Conservation (phyloP, 2,113 vertebrate genomes). For the Bujurquina vittata region DNA sequence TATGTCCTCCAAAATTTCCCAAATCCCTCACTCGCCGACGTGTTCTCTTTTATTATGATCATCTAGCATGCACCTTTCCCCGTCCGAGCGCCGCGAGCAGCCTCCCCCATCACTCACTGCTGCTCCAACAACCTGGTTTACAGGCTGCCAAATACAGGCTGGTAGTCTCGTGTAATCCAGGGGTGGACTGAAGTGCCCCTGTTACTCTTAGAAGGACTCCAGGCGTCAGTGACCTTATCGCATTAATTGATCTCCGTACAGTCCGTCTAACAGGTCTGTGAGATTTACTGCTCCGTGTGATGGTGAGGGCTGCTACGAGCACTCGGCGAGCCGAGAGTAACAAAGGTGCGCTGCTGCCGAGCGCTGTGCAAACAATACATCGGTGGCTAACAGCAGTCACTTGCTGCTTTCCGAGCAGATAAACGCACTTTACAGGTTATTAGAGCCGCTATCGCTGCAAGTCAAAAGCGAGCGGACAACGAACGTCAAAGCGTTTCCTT, state of each 20-base stretch:
- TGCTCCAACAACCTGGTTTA: background rate
- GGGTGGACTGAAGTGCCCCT: background rate
- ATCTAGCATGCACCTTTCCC: conserved; percentile 35
- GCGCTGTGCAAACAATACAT: conserved; percentile 13
- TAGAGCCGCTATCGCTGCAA: background rate
- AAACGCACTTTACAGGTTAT: background rate
- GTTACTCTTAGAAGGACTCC: background rate
- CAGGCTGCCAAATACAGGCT: background rate
- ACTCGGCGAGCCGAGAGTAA: conserved; percentile 36
- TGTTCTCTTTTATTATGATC: background rate
- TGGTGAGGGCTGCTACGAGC: background rate
- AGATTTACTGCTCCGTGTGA: background rate
- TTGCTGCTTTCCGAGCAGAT: background rate
- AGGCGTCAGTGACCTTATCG: background rate
- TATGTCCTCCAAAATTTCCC: conserved; percentile 17
- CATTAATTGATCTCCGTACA: background rate
- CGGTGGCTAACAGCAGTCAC: background rate
- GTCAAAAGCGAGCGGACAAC: background rate
- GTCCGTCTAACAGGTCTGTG: background rate
- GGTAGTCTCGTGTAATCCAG: conserved; percentile 12
- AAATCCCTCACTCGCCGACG: background rate
- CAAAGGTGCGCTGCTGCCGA: conserved; percentile 52
- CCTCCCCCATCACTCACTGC: conserved; percentile 5
- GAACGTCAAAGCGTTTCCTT: background rate
- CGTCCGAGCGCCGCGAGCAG: background rate